These are phyloP conservation scores for Melanchra persicariae DNA, from an alignment of 2,888 invertebrate species.

Conservation along the genomic window DNA sequence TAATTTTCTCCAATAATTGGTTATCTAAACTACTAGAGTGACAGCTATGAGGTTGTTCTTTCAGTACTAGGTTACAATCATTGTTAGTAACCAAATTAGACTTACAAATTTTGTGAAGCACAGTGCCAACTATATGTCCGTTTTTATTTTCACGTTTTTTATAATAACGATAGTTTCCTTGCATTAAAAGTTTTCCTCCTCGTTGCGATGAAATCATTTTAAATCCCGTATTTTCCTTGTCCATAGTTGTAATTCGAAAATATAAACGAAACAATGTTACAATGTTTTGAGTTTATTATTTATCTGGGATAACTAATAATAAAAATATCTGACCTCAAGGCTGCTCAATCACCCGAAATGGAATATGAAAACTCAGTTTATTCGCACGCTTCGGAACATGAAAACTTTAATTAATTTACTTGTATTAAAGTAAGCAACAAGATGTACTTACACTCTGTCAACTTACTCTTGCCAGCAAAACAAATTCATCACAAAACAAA, in stretches of 20 bases:
- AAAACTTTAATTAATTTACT: slow-evolving; percentile 5
- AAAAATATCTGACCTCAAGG: slow-evolving; percentile 32
- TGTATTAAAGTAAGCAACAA: too few species aligned
- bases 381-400: too few species aligned
- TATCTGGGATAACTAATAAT: slow-evolving; percentile 22
- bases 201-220: slow-evolving; percentile 43
- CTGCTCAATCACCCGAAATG: slow-evolving; percentile 33
- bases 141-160: slow-evolving; percentile 43
- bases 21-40: slow-evolving; percentile 34
- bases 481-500: too few species aligned
- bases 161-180: slow-evolving; percentile 38
- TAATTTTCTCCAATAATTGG: slow-evolving; percentile 38
- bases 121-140: slow-evolving; percentile 36
- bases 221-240: slow-evolving; percentile 28
- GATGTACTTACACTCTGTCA: too few species aligned
- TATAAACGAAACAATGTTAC: slow-evolving; percentile 3
- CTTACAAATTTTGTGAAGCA: slow-evolving; percentile 27
- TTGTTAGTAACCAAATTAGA: slow-evolving; percentile 22
- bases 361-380: slow-evolving; percentile 27
- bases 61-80: background rate
- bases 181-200: slow-evolving; percentile 36
- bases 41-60: slow-evolving; percentile 26
- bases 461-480: too few species aligned
- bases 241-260: slow-evolving; percentile 20
- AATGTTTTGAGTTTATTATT: slow-evolving; percentile 8